These are phyloP conservation scores for Drosophila auraria DNA, from an alignment of 1,140 invertebrate genomes.

Conservation along the genomic window DNA sequence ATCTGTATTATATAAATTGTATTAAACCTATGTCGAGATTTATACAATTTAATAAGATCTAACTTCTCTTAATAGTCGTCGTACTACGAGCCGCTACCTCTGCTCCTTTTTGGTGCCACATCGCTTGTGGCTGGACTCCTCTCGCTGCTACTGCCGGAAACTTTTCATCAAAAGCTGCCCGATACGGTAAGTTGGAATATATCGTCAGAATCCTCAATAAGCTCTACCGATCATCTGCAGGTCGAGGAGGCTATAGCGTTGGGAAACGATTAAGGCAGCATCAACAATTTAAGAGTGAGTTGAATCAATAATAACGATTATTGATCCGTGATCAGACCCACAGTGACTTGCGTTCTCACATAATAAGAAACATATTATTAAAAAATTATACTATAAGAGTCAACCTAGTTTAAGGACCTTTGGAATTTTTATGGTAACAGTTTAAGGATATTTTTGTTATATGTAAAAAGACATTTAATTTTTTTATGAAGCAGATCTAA, in stretches of 20 bases:
- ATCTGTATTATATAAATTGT: too few relatives aligned
- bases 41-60: background rate
- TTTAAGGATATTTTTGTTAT: too few relatives aligned
- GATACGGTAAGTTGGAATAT: constrained; percentile 84
- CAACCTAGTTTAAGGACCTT: background rate
- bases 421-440: background rate
- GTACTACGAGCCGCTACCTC: constrained; percentile 86
- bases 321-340: too few relatives aligned
- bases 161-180: constrained; percentile 87
- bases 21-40: too few relatives aligned
- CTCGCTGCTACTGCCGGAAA: constrained; percentile 87
- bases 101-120: constrained; percentile 86
- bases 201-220: background rate
- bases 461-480: background rate
- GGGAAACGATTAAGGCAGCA: constrained; percentile 20
- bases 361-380: too few relatives aligned
- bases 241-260: constrained; percentile 66
- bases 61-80: constrained; percentile 73
- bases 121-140: constrained; percentile 86
- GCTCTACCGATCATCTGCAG: constrained; percentile 10
- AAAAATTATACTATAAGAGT: background rate
- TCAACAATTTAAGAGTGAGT: background rate
- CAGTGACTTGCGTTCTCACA: background rate
- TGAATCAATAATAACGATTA: too few relatives aligned
- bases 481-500: background rate